Conservation (phyloP, 2,113 vertebrate species). For the Macaca fascicularis region T2T-MFA8v1.1 NC_088391.1:25648501-25649000, state of each 20-base stretch:
- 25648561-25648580: rapidly evolving
- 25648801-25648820: not conserved
- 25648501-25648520: not conserved
- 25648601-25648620: not conserved
- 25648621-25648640: not conserved
- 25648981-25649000: not conserved
- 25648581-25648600: not conserved
- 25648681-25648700: not conserved
- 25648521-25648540: not conserved
- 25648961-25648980: not conserved
- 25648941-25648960: not conserved
- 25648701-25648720: not conserved
- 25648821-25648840: not conserved
- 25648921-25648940: not conserved
- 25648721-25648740: not conserved
- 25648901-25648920: not conserved
- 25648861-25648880: not conserved
- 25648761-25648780: not conserved
- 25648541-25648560: not conserved
- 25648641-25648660: not conserved
- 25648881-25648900: not conserved
- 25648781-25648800: not conserved
- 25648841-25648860: not conserved
- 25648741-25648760: not conserved
- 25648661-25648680: not conserved